Evolutionary conservation across 2,113 vertebrate genomes (phyloP), one percentile per base, ranked within the genome.

Genomic region (Zosterops borbonicus): DNA sequence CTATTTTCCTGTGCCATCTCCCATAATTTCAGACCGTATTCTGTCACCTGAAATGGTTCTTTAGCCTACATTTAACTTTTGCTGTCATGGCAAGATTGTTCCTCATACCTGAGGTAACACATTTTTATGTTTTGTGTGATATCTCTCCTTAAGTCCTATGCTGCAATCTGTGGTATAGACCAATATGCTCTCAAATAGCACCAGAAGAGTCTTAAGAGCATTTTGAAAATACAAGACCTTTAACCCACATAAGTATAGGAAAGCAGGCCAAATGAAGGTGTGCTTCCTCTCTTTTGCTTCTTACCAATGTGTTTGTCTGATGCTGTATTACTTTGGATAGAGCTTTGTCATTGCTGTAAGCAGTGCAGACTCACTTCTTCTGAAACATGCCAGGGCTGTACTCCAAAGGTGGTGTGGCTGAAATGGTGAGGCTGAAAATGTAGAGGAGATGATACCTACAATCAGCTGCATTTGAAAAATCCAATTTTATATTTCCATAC

Each of bases 101-200:
- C 41, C 21, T 33, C 0, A 0, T 52, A 33, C 19, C 9, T 35
- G 31, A 64, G 24, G n/a, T 60, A 74, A 63, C 16, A 39, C 5
- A 22, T 53, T 22, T 20, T 53, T 50, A n/a, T 60, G 23, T 27
- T 80, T 41, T 49, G n/a, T 60, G 17, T 74, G 22, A 9, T 60
- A 11, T 23, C 18, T 53, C 37, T 64, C 47, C 0, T 0, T 27
- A 58, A 62, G 9, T 59, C 20, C 22, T 46, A 2, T 29, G 4
- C 5, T 42, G 28, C 7, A 33, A 12, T 53, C n/a, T 73, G 9
- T 13, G 12, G 22, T 27, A 5, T 25, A 73, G 31, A 78, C 12
- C 8, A 81, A 35, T 11, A 23, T 12, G 8, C 7, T 65, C 17
- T n/a, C 23, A 86, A 44, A 56, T 14, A 52, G 60, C 16, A 60